These are phyloP conservation scores for Leucoma salicis DNA, from an alignment of 2,888 invertebrate genomes.

Conservation along the genomic window DNA sequence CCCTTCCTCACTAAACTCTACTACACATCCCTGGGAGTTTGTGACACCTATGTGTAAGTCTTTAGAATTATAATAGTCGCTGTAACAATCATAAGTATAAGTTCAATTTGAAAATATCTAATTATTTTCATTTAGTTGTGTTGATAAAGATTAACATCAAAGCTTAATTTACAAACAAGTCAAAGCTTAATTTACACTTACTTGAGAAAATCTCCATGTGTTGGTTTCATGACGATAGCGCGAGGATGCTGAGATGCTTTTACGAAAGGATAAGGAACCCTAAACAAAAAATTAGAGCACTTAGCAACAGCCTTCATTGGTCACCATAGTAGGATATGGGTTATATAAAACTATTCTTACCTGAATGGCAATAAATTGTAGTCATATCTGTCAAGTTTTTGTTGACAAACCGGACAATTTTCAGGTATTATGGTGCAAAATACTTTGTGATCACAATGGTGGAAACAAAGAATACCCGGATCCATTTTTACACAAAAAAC, in stretches of 20 bases:
- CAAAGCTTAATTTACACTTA: constrained; percentile 73
- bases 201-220: constrained; percentile 93
- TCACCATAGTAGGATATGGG: constrained; percentile 10
- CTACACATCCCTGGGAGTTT: constrained; percentile 89
- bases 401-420: constrained; percentile 89
- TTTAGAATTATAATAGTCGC: constrained; percentile 90
- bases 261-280: constrained; percentile 93
- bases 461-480: constrained; percentile 94
- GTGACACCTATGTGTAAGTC: constrained; percentile 96
- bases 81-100: constrained; percentile 68
- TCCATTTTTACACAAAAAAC: constrained; percentile 77
- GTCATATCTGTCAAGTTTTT: constrained; percentile 78
- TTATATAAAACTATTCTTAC: constrained; percentile 55
- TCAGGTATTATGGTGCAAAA: constrained; percentile 91
- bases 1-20: constrained; percentile 93
- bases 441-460: constrained; percentile 92
- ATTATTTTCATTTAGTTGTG: no score
- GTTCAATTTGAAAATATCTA: no score
- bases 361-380: constrained; percentile 90
- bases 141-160: constrained; percentile 7
- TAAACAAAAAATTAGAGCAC: constrained; percentile 66
- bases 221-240: constrained; percentile 93
- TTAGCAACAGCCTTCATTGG: constrained; percentile 55
- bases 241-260: constrained; percentile 91
- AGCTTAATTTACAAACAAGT: not conserved